Evolutionary conservation across 2,888 invertebrate species (phyloP).

Genomic region (Rapana venosa): DNA sequence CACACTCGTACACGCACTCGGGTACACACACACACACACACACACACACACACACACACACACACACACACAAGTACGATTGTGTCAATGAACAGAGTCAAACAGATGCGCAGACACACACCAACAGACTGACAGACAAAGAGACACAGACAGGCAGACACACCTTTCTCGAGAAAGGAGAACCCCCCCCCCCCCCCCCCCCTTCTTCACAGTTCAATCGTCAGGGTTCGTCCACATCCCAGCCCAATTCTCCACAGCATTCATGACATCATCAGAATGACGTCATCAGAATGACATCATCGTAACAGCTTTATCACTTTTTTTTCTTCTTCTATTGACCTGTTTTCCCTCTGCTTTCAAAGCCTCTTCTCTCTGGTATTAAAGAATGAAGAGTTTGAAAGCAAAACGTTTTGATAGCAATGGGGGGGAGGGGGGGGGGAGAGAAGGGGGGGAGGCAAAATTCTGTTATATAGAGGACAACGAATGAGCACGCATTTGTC

Average conservation of each 20-base stretch:
- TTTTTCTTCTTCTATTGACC: no score
- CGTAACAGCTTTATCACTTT: no score
- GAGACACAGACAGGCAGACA: not conserved
- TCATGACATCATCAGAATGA: no score
- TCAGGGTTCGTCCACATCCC: not conserved
- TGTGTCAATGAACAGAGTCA: not conserved
- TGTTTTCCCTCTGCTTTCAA: no score
- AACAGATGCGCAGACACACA: not conserved
- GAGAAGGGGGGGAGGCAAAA: not conserved
- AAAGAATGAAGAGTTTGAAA: no score
- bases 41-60: not conserved
- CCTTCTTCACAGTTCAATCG: not conserved
- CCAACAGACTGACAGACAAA: not conserved
- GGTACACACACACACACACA: not conserved
- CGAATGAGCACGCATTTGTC: not conserved
- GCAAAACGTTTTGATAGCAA: no score
- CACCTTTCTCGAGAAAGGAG: not conserved
- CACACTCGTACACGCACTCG: not conserved
- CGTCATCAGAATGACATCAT: no score
- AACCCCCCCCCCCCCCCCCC: not conserved
- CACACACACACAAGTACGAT: not conserved
- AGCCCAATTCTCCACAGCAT: no score
- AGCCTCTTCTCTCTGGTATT: no score
- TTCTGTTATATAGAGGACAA: not conserved
- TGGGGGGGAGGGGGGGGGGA: not conserved